Percentiles rank a stretch among this genome's conserved stretches.
Evolutionary conservation across 2,888 invertebrate species (phyloP).

Genomic region (Limnephilus marmoratus): DNA sequence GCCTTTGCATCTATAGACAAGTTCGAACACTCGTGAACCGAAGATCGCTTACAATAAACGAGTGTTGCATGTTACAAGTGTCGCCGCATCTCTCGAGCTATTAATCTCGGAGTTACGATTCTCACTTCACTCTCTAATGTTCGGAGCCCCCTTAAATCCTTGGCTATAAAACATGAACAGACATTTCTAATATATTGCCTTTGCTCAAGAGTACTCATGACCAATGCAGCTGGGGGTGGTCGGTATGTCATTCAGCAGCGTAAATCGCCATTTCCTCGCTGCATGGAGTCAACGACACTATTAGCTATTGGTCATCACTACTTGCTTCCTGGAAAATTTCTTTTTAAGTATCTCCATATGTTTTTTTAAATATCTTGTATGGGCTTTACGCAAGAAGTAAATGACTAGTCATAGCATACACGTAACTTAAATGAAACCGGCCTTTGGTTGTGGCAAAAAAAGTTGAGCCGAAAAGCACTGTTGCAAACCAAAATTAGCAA

Average conservation of each 20-base stretch:
- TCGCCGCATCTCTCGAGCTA: neutral
- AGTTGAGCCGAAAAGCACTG: neutral
- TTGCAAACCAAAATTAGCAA: neutral
- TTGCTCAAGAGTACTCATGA: neutral
- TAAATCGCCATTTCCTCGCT: neutral
- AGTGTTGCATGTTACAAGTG: neutral
- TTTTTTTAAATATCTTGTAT: neutral
- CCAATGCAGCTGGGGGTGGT: neutral
- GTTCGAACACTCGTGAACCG: neutral
- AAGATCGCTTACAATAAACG: neutral
- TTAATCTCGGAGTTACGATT: neutral
- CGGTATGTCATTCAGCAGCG: neutral
- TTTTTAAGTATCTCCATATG: neutral
- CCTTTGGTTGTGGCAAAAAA: neutral
- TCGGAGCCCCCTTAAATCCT: neutral
- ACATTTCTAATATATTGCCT: neutral
- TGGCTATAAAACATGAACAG: neutral
- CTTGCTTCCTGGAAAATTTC: neutral
- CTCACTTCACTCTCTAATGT: neutral
- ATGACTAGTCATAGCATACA: neutral
- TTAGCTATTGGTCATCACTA: neutral
- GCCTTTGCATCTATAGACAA: neutral
- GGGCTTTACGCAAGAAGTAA: neutral
- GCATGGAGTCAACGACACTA: neutral
- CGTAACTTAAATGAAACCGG: neutral